Base-by-base conservation (phyloP, 2,888 invertebrate species). In the Scaeva pyrastri region DNA sequence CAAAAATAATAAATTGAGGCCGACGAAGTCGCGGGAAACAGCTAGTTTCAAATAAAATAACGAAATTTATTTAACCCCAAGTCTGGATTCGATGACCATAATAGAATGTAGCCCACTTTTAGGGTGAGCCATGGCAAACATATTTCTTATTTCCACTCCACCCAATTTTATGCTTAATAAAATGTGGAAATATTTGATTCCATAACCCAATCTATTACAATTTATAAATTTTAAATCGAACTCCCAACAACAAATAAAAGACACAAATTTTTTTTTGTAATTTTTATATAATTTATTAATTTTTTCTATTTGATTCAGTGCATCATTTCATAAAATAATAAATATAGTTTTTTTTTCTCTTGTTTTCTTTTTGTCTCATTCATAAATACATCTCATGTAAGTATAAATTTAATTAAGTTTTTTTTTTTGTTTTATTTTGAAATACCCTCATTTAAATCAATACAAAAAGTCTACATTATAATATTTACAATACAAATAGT, bases 241-340 rank as follows among this genome's bases (percentile, higher is more conserved):
- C 43, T 19, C 19, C 10, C 14, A 10, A 50, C 14, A 60, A 36
- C 48, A 72, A 76, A 14, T 31, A 64, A 76, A 64, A 39, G 43
- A 50, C 7, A 8, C 14, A 11, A 6, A 0, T 81, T 80, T 77
- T 31, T 79, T 64, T 73, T 83, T 55, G 66, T 88, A 85, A 78
- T 84, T 88, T 88, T 89, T 83, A 85, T 88, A 88, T 89, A 89
- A 88, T 89, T 89, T 89, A 90, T 90, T 90, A 89, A 89, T 78
- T 90, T 90, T 90, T 89, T 88, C 92, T 91, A 91, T 91, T 91
- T 91, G 90, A 91, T 91, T 92, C 91, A 92, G 91, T 91, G 91
- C 91, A 91, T 91, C 91, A 90, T 91, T 90, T 90, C 89, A 88
- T 90, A 87, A 88, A 89, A 90, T 88, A 88, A 88, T 89, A 88